Evolutionary conservation across 2,797 vertebrate species (phyloP).

Genomic region (Enteromius unitaeniatus): DNA sequence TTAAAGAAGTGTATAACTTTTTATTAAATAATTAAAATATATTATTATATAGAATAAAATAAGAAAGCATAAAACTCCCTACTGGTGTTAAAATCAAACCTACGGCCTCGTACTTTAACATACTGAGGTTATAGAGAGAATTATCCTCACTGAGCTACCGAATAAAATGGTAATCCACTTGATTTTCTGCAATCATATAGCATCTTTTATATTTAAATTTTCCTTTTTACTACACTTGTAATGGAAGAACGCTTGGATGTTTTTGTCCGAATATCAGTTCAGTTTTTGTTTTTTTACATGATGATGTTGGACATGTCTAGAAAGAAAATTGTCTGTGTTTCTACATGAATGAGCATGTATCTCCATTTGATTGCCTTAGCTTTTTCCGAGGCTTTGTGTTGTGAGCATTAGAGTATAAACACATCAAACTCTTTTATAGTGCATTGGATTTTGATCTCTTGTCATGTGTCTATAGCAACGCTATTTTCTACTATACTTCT

Average conservation of each 20-base stretch:
- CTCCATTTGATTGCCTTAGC: constrained; percentile 8
- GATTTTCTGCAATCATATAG: constrained; percentile 3
- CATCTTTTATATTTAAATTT: background rate
- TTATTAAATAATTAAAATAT: background rate
- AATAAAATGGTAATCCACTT: background rate
- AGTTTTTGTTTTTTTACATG: background rate
- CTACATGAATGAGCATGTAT: constrained; percentile 17
- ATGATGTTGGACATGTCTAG: constrained; percentile 4
- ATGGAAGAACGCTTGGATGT: background rate
- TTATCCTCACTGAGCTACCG: background rate
- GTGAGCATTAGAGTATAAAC: constrained; percentile 6
- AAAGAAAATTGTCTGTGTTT: constrained; percentile 26
- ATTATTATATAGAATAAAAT: background rate
- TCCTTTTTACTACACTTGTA: background rate
- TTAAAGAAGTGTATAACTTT: background rate
- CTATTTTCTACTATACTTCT: constrained; percentile 3
- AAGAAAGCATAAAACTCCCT: background rate
- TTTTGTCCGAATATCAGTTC: background rate
- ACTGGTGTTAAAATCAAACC: background rate
- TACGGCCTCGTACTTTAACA: background rate
- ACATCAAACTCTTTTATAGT: constrained; percentile 20
- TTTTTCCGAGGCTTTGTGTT: background rate
- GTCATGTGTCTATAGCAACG: constrained; percentile 23
- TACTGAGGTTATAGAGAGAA: background rate
- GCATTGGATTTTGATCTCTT: background rate